A percentile compares a stretch with the other conserved stretches of the same genome.
Conservation (phyloP, 2,113 vertebrate species). For the Mesocricetus auratus region DNA sequence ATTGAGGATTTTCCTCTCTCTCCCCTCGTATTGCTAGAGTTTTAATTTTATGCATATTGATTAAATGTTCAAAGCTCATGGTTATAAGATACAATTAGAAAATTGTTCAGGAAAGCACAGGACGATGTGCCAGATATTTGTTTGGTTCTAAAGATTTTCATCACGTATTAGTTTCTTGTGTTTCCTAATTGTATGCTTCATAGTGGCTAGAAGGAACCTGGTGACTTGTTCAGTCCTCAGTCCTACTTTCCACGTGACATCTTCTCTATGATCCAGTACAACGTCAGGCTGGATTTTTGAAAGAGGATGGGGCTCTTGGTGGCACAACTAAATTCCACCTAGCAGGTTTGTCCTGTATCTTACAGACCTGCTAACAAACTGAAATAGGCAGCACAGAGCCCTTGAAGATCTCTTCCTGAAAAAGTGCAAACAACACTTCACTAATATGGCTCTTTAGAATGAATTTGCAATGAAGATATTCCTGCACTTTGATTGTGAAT, state of each 20-base stretch:
- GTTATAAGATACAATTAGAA: conserved; percentile 20
- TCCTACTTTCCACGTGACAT: background rate
- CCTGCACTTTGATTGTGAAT: background rate
- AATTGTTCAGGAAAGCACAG: background rate
- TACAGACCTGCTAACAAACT: background rate
- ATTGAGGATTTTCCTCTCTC: background rate
- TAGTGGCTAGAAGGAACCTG: background rate
- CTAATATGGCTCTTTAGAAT: background rate
- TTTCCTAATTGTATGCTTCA: background rate
- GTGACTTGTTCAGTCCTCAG: background rate
- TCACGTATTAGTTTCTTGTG: accelerated
- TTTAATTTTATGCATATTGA: conserved; percentile 29
- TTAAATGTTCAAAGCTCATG: background rate
- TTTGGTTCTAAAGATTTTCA: background rate
- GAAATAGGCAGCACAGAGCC: background rate
- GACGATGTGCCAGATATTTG: background rate
- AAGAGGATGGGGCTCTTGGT: background rate
- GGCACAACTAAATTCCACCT: background rate
- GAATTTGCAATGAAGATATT: conserved; percentile 8
- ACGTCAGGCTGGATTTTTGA: background rate
- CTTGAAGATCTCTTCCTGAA: background rate
- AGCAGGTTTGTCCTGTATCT: background rate
- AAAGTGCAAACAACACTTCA: background rate
- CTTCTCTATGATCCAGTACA: background rate
- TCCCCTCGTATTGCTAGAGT: background rate